Evolutionary conservation across 2,113 vertebrate species (phyloP).

Genomic region (Dascyllus trimaculatus): DNA sequence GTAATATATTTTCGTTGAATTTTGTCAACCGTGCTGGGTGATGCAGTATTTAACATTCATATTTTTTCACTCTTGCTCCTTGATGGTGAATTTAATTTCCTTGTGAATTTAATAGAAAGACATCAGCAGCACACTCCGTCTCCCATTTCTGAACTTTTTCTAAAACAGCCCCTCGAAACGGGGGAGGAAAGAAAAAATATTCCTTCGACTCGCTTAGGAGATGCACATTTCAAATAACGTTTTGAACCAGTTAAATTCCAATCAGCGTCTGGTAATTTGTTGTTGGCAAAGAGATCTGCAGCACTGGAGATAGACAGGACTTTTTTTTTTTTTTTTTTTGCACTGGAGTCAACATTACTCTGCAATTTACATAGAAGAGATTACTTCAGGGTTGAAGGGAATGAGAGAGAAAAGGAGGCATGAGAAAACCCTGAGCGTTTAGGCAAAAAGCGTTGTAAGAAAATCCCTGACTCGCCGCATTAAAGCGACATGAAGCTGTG

Average conservation of each 20-base stretch:
- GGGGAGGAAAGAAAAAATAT: not conserved
- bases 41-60: constrained; percentile 11
- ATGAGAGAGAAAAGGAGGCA: constrained; percentile 50
- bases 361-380: constrained; percentile 66
- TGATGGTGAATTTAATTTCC: constrained; percentile 4
- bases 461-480: constrained; percentile 85
- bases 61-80: not conserved
- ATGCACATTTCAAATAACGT: not conserved
- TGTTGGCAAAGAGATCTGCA: constrained; percentile 25
- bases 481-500: constrained; percentile 86
- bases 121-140: not conserved
- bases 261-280: constrained; percentile 14
- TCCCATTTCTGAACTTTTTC: constrained; percentile 22
- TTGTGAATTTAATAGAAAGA: not conserved
- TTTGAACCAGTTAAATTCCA: constrained; percentile 9
- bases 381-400: constrained; percentile 58
- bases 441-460: constrained; percentile 76
- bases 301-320: constrained; percentile 23
- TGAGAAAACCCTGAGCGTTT: constrained; percentile 78
- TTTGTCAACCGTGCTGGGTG: constrained; percentile 45
- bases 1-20: constrained; percentile 48
- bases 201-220: not conserved
- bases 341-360: constrained; percentile 55
- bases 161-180: no score
- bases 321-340: constrained; percentile 21